Percentiles rank a stretch among this genome's conserved stretches.
Evolutionary conservation across 2,113 vertebrate genomes (phyloP).

Genomic region (Oncorhynchus nerka): DNA sequence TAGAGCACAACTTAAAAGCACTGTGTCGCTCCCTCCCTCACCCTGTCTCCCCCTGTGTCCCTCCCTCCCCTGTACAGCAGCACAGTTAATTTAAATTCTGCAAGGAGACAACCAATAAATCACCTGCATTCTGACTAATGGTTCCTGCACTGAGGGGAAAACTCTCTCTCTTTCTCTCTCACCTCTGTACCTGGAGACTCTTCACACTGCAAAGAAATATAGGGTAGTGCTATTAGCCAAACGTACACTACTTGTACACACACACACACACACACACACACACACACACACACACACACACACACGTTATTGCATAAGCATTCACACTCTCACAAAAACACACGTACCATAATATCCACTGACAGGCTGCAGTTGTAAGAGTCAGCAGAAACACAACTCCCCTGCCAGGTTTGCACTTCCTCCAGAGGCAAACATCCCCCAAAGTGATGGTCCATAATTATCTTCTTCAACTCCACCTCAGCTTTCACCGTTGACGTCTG

Average conservation of each 20-base stretch:
- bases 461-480: constrained; percentile 53
- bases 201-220: constrained; percentile 55
- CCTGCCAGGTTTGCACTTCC: constrained; percentile 46
- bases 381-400: constrained; percentile 62
- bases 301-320: constrained; percentile 6
- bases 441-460: constrained; percentile 63
- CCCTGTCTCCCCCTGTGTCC: constrained; percentile 59
- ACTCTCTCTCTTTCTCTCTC: constrained; percentile 40
- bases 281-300: constrained; percentile 14
- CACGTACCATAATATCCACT: constrained; percentile 42
- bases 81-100: constrained; percentile 78
- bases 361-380: constrained; percentile 50
- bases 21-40: constrained; percentile 40
- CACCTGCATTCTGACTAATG: constrained; percentile 81
- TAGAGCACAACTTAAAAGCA: background rate
- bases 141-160: constrained; percentile 75
- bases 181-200: constrained; percentile 69
- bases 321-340: constrained; percentile 12
- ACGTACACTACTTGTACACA: constrained; percentile 8
- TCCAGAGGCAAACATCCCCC: constrained; percentile 50
- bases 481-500: constrained; percentile 48
- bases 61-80: constrained; percentile 48
- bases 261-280: constrained; percentile 18
- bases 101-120: constrained; percentile 79
- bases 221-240: constrained; percentile 25